A percentile compares a stretch with the other conserved stretches of the same genome.
Evolutionary conservation across 1,140 invertebrate genomes (phyloP).

Genomic region (Lanistes nyassanus): DNA sequence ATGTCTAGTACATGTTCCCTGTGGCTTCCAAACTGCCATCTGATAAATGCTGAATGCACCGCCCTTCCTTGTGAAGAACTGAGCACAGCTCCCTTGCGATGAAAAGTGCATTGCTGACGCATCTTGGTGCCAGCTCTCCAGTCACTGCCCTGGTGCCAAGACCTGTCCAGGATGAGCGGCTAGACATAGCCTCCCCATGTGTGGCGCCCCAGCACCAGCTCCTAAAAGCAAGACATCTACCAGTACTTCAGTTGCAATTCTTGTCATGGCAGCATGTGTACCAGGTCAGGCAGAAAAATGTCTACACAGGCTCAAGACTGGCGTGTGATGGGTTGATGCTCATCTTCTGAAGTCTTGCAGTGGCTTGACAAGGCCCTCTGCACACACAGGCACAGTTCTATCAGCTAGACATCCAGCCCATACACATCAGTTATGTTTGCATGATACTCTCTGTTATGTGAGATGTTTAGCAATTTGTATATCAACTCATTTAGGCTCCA

Average conservation of each 20-base stretch:
- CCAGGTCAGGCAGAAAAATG: background rate
- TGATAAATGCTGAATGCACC: too few species aligned
- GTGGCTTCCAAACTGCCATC: too few species aligned
- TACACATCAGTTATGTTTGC: background rate
- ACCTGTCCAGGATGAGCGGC: too few species aligned
- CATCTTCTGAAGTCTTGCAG: slow-evolving; percentile 65
- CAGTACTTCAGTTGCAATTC: slow-evolving; percentile 1
- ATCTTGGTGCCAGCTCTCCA: background rate
- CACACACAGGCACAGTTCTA: slow-evolving; percentile 26
- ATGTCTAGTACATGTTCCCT: too few species aligned
- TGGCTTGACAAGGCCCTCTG: slow-evolving; percentile 66
- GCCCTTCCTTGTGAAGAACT: too few species aligned
- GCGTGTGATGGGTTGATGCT: slow-evolving; percentile 21
- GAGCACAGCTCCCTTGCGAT: too few species aligned
- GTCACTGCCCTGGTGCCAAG: background rate
- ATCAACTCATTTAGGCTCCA: too few species aligned
- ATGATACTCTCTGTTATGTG: too few species aligned
- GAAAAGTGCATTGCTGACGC: too few species aligned
- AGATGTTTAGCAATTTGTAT: too few species aligned
- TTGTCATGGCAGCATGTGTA: background rate
- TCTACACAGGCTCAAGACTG: background rate
- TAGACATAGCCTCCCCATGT: background rate
- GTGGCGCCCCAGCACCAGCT: background rate
- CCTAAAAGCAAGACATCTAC: background rate
- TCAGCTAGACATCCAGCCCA: background rate